Conservation (phyloP, 2,888 invertebrate species). For the Tachina fera region DNA sequence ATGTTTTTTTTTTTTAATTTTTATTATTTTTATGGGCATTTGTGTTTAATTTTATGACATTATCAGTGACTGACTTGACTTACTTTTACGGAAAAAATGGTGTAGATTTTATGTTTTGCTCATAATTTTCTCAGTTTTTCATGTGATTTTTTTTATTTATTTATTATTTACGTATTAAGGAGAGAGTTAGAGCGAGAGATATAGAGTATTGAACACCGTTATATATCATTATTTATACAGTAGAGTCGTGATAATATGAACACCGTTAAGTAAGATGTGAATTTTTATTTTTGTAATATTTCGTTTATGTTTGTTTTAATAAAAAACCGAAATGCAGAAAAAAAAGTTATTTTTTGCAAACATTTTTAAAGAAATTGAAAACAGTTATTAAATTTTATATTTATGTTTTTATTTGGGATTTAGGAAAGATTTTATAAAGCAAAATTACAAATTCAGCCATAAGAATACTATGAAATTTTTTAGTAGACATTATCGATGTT, state of each 20-base stretch:
- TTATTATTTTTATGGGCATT: constrained; percentile 8
- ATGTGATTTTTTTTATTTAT: background rate
- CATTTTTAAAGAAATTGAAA: too few species aligned
- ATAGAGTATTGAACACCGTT: background rate
- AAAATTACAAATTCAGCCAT: too few species aligned
- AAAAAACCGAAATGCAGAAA: too few species aligned
- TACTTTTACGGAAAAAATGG: constrained; percentile 26
- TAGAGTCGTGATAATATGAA: background rate
- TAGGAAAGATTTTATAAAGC: too few species aligned
- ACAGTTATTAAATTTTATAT: too few species aligned
- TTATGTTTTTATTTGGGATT: too few species aligned
- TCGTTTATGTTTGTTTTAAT: too few species aligned
- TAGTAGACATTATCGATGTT: background rate
- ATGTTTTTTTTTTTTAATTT: constrained; percentile 18
- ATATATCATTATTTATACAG: background rate
- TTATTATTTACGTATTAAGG: constrained; percentile 17
- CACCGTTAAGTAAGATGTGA: background rate
- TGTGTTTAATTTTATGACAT: constrained; percentile 52
- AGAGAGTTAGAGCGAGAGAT: background rate
- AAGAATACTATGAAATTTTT: too few species aligned
- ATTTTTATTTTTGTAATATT: too few species aligned
- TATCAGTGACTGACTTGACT: constrained; percentile 47
- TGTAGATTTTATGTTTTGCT: background rate
- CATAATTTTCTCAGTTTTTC: background rate
- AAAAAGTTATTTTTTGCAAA: too few species aligned